Base-by-base conservation (phyloP, 1,140 invertebrate genomes). In the Rhopalosiphum padi region DNA sequence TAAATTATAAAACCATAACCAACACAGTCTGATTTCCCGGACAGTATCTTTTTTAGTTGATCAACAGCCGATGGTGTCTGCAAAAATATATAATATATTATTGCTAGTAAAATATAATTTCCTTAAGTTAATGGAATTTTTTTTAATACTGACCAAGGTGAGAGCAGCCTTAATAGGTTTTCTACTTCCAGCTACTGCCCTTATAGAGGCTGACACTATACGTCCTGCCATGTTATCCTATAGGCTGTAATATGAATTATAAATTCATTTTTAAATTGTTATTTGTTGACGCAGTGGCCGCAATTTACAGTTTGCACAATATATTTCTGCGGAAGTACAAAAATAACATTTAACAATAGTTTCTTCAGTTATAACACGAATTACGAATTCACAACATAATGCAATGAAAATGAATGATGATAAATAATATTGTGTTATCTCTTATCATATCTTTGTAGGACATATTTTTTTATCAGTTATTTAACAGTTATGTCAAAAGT, bases 41-140 rank as follows among this genome's bases (percentile, higher is more conserved):
- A 95, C 89, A 98, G 95, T 89, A 99, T 96, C 94, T 97, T 96
- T 95, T 98, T 98, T 15, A 99, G 96, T 95, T 97, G 97, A 41
- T 96, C 96, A 1, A 99, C 97, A 92, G 98, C 98, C 94, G 97
- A 96, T 30, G 96, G 96, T 68, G 98, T 99, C 97, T 98, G 95
- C 96, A 94, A 96, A 83, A 51, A 68, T 25, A 77, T 6, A 77
- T 77, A 77, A 91, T 25, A 43, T 18, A 53, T n/a, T 43, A 90
- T 15, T 18, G 15, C 48, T 51, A 51, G 11, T 51, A 51, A 51
- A 21, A 8, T 21, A 90, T 21, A 43, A 53, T 37, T 5, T 35
- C 0, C 43, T 60, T 41, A 90, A 2, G 35, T 55, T 23, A 11
- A 15, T 37, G 3, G 18, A 60, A n/a, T 68, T 35, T 41, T 11